phyloP scores from a whole-genome alignment of 2,113 vertebrate genomes.

The Equus przewalskii region DNA sequence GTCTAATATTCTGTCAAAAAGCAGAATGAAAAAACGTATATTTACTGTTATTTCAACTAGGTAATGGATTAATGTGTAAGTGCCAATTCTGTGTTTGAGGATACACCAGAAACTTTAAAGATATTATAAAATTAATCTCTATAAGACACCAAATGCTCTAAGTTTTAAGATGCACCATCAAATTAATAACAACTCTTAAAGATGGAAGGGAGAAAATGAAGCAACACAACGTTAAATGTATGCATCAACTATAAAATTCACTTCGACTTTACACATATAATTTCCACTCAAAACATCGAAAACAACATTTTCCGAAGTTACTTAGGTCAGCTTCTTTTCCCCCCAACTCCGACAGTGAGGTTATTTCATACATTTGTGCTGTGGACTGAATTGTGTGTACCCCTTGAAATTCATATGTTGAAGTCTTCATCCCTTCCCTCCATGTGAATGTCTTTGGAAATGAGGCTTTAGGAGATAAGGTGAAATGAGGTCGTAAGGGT shows the following conservation, averaged over 20 bases:
- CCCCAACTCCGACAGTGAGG: not conserved
- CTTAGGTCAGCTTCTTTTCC: not conserved
- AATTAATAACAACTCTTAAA: slow-evolving; percentile 30
- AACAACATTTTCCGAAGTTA: not conserved
- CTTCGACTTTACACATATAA: not conserved
- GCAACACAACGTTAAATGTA: not conserved
- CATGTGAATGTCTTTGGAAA: not conserved
- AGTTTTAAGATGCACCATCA: slow-evolving; percentile 10
- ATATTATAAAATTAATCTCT: slow-evolving; percentile 18
- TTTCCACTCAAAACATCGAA: not conserved
- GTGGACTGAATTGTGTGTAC: not conserved
- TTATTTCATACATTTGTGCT: not conserved
- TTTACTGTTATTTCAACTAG: not conserved
- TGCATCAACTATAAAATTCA: not conserved
- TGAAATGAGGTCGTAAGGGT: not conserved
- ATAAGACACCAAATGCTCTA: not conserved
- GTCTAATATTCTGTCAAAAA: not conserved
- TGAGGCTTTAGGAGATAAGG: not conserved
- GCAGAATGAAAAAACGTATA: not conserved
- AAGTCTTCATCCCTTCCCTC: not conserved
- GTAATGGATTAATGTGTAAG: not conserved
- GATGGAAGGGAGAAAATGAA: not conserved
- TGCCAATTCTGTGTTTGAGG: not conserved
- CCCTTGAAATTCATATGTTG: not conserved
- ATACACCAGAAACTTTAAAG: slow-evolving; percentile 7